A percentile compares a stretch with the other conserved stretches of the same genome.
phyloP scores from a whole-genome alignment of 1,140 invertebrate genomes.

The Thaumatotibia leucotreta region DNA sequence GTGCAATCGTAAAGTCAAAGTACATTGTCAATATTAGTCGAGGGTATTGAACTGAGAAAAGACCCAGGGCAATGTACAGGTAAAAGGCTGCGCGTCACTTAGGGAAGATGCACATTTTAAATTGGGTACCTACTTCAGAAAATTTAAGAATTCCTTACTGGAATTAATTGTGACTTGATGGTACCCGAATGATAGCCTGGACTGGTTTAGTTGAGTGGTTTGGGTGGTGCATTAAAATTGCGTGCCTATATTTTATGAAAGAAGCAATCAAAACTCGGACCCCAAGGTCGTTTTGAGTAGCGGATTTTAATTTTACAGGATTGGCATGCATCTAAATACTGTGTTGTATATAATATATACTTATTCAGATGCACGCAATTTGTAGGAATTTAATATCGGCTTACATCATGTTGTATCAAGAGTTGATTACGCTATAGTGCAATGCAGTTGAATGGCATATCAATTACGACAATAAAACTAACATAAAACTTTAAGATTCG shows the following conservation, averaged over 20 bases:
- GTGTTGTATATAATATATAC: no score
- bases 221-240: neutral
- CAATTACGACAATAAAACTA: no score
- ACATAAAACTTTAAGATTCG: no score
- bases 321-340: neutral
- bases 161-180: neutral
- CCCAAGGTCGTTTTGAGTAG: neutral
- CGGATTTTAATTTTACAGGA: neutral
- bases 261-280: neutral
- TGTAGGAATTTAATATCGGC: no score
- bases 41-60: constrained; percentile 27
- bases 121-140: neutral
- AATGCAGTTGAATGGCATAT: no score
- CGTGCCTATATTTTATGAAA: neutral
- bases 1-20: constrained; percentile 32
- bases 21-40: constrained; percentile 36
- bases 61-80: constrained; percentile 25
- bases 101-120: neutral
- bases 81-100: constrained; percentile 24
- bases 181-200: neutral
- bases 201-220: neutral
- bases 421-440: no score
- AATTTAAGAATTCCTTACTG: neutral
- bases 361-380: no score
- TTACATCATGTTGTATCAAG: no score